phyloP scores from a whole-genome alignment of 2,113 vertebrate species.

The Catharus fuscescens region DNA sequence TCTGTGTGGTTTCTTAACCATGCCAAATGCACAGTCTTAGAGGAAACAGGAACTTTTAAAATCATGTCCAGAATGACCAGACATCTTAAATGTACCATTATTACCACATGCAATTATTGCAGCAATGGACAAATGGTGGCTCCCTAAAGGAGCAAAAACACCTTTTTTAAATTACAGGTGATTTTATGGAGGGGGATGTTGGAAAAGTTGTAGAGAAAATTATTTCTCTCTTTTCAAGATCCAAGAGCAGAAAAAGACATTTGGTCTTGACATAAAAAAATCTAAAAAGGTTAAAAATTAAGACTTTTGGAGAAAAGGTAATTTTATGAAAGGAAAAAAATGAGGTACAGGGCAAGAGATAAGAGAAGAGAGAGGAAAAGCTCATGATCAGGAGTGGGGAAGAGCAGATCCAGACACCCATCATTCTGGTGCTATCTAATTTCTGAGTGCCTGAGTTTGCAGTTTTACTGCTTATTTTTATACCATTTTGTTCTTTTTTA shows the following conservation, averaged over 20 bases:
- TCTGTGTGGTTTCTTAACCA: background rate
- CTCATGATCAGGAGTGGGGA: background rate
- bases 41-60: background rate
- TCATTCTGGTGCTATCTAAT: background rate
- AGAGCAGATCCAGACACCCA: background rate
- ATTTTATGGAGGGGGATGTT: background rate
- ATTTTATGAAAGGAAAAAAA: background rate
- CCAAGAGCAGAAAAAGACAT: background rate
- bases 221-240: background rate
- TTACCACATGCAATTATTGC: background rate
- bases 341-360: background rate
- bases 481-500: background rate
- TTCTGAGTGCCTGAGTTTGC: constrained; percentile 1
- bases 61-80: background rate
- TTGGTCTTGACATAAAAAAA: background rate
- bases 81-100: background rate
- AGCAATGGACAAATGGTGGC: background rate
- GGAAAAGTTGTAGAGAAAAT: background rate
- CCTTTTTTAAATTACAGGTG: background rate
- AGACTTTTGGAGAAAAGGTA: background rate
- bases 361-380: background rate
- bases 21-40: fast-evolving
- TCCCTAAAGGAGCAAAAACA: background rate
- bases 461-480: constrained; percentile 20
- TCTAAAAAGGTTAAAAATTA: background rate